Percentiles rank a stretch among this genome's conserved stretches.
These are phyloP conservation scores for Noctua fimbriata DNA, from an alignment of 2,888 invertebrate species.

Conservation along the genomic window DNA sequence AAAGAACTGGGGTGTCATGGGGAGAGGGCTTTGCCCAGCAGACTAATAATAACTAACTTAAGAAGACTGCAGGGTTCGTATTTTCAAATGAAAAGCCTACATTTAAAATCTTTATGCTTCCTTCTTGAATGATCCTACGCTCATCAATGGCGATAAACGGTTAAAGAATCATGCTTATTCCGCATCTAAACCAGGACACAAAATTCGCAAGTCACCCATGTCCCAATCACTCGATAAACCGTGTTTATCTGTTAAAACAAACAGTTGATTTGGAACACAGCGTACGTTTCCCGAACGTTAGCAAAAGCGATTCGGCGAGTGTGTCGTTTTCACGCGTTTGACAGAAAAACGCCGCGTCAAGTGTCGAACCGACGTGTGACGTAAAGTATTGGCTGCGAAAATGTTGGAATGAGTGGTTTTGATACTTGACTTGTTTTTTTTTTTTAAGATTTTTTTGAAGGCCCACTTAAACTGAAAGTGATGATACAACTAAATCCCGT, in stretches of 20 bases:
- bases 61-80: not conserved
- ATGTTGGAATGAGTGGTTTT: conserved; percentile 26
- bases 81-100: not conserved
- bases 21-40: not conserved
- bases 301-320: conserved; percentile 38
- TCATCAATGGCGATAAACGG: not conserved
- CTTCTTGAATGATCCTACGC: not conserved
- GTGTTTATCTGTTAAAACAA: conserved; percentile 30
- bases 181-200: not conserved
- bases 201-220: conserved; percentile 20
- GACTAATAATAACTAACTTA: not conserved
- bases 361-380: conserved; percentile 61
- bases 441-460: too few relatives aligned
- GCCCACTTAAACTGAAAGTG: too few relatives aligned
- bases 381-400: conserved; percentile 60
- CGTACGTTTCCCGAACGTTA: conserved; percentile 39
- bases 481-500: too few relatives aligned
- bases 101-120: not conserved
- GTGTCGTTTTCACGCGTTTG: conserved; percentile 40
- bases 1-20: not conserved
- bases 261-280: conserved; percentile 47
- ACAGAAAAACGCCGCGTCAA: conserved; percentile 55
- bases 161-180: not conserved
- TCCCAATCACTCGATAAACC: conserved; percentile 46
- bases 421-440: conserved; percentile 49